These are phyloP conservation scores for Danio tinwini DNA, from an alignment of 2,797 vertebrate genomes.

Conservation along the genomic window DNA sequence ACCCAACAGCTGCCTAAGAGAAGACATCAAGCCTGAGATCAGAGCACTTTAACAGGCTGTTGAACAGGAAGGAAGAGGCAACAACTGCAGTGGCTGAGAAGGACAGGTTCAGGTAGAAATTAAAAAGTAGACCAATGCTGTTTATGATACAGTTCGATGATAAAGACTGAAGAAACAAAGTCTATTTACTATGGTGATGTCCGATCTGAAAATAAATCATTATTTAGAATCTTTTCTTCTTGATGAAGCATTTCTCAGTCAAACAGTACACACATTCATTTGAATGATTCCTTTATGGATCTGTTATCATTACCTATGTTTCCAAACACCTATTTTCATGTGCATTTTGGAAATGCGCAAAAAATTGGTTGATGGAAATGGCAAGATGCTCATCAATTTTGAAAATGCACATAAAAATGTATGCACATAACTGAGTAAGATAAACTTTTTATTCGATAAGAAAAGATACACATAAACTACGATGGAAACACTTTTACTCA, in stretches of 20 bases:
- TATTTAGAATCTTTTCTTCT: neutral
- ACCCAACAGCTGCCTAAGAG: slow-evolving; percentile 39
- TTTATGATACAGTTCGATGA: neutral
- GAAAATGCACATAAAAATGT: too few relatives aligned
- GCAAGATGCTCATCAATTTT: too few relatives aligned
- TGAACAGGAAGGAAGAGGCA: slow-evolving; percentile 28
- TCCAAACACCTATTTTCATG: too few relatives aligned
- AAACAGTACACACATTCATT: neutral
- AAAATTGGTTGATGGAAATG: too few relatives aligned
- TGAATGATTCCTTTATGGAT: neutral
- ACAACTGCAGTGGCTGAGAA: neutral
- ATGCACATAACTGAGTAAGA: too few relatives aligned
- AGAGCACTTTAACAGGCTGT: slow-evolving; percentile 13
- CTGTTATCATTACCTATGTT: too few relatives aligned
- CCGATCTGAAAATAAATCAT: neutral
- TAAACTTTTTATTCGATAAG: too few relatives aligned
- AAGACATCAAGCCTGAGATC: slow-evolving; percentile 26
- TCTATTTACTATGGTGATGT: neutral
- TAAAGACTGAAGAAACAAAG: neutral
- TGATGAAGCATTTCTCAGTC: neutral
- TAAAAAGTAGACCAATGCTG: neutral
- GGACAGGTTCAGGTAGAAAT: slow-evolving; percentile 53
- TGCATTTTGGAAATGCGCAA: too few relatives aligned
- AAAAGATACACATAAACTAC: too few relatives aligned
- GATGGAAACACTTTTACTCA: too few relatives aligned